Conservation (phyloP, 2,797 vertebrate species). For the Phoeniculus purpureus region DNA sequence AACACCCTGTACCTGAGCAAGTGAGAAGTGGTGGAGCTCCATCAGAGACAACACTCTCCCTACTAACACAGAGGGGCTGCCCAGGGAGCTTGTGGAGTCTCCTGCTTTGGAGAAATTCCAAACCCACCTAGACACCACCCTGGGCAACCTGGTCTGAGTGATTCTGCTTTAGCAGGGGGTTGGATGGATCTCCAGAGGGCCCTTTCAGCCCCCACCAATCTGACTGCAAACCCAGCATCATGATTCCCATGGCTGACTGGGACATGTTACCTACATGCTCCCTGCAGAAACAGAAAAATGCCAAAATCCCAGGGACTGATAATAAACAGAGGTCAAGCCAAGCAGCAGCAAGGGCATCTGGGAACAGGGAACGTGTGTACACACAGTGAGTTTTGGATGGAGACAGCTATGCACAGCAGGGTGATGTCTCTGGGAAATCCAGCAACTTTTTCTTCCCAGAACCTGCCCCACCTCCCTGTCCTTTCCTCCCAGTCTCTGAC, state of each 20-base stretch:
- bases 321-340: background rate
- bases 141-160: background rate
- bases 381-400: accelerated
- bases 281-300: background rate
- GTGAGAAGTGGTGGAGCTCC: accelerated
- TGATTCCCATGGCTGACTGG: background rate
- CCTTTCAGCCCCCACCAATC: background rate
- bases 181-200: background rate
- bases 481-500: slow-evolving; percentile 27
- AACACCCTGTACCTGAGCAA: background rate
- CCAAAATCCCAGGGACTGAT: background rate
- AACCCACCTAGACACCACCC: background rate
- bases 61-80: accelerated
- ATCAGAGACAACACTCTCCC: background rate
- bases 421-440: slow-evolving; percentile 53
- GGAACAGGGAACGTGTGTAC: accelerated
- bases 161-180: background rate
- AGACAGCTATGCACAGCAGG: background rate
- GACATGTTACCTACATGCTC: background rate
- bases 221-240: background rate
- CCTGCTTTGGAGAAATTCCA: background rate
- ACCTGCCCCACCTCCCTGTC: slow-evolving; percentile 38
- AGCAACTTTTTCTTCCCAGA: slow-evolving; percentile 55
- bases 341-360: background rate
- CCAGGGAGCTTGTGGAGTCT: background rate